Conservation (phyloP, 2,888 invertebrate species). For the Bombylius major region DNA sequence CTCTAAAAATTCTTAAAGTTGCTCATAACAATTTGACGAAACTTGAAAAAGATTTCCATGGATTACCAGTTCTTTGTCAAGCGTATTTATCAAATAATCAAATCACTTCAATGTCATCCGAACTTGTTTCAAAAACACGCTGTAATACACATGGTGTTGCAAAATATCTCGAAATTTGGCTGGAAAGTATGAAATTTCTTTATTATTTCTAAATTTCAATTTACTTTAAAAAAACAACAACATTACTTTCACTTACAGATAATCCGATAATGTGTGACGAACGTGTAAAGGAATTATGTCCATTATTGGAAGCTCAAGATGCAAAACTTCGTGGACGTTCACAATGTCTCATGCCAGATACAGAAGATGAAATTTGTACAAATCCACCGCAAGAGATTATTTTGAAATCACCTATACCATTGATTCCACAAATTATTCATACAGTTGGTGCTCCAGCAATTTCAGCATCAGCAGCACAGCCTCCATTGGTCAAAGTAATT, state of each 20-base stretch:
- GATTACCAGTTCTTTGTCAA: conserved; percentile 65
- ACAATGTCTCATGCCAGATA: conserved; percentile 37
- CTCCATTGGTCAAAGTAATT: conserved; percentile 26
- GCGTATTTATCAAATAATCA: conserved; percentile 68
- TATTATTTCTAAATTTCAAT: background rate
- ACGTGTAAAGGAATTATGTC: conserved; percentile 51
- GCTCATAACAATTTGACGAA: conserved; percentile 63
- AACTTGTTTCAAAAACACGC: conserved; percentile 65
- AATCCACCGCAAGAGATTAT: conserved; percentile 29
- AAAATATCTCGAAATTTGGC: conserved; percentile 50
- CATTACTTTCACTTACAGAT: conserved; percentile 39
- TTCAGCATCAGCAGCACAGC: conserved; percentile 20
- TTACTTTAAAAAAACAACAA: background rate
- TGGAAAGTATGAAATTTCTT: conserved; percentile 51
- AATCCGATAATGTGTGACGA: conserved; percentile 72
- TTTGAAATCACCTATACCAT: conserved; percentile 21
- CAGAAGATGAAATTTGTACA: conserved; percentile 33
- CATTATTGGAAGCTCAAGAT: conserved; percentile 56
- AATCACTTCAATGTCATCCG: conserved; percentile 57
- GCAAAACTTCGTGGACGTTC: conserved; percentile 58
- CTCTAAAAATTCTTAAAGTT: conserved; percentile 61
- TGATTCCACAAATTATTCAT: conserved; percentile 18
- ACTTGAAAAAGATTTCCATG: conserved; percentile 70
- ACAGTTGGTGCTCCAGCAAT: conserved; percentile 6
- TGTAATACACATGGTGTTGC: conserved; percentile 71